Evolutionary conservation across 2,113 vertebrate genomes (phyloP), one percentile per base, ranked within the genome.

Genomic region (Brachyhypopomus occidentalis): DNA sequence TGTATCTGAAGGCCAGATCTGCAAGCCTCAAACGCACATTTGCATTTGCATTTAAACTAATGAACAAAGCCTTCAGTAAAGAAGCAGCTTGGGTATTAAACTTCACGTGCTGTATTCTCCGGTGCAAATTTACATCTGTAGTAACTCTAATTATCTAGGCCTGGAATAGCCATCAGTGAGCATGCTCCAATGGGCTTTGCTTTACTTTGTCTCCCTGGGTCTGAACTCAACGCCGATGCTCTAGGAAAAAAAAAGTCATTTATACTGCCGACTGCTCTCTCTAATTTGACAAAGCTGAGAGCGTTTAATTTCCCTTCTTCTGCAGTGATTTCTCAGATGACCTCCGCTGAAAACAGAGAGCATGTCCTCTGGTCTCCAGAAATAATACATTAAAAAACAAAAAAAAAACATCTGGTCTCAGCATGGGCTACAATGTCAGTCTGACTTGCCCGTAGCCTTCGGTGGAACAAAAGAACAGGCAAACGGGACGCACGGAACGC

Each of bases 261-360:
- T 79, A 41, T 86, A 55, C 73, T 25, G 41, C 79, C 6, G 71
- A 64, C 77, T 41, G 45, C 66, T 69, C 22, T 41, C 72, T 79
- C 72, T 75, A 81, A 87, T 81, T 87, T 72, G 59, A 82, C 73
- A 78, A 79, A 81, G 75, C 63, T 64, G 58, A 67, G 27, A 80
- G 56, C 36, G 25, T 80, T 83, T 82, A 64, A 75, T 81, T 87
- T 22, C 45, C 78, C 56, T 34, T 80, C 55, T 77, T 63, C 62
- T 56, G 34, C 66, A 36, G 74, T 78, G 84, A 84, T 86, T 84
- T 85, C 56, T 80, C 82, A 78, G 85, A 85, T 86, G 84, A 83
- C 58, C 72, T 72, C 52, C 41, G 56, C 38, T 80, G 72, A 71
- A 84, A 79, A 76, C 17, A 8, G 58, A 82, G 64, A 77, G 62